Evolutionary conservation across 2,113 vertebrate species (phyloP).

Genomic region (Eonycteris spelaea): DNA sequence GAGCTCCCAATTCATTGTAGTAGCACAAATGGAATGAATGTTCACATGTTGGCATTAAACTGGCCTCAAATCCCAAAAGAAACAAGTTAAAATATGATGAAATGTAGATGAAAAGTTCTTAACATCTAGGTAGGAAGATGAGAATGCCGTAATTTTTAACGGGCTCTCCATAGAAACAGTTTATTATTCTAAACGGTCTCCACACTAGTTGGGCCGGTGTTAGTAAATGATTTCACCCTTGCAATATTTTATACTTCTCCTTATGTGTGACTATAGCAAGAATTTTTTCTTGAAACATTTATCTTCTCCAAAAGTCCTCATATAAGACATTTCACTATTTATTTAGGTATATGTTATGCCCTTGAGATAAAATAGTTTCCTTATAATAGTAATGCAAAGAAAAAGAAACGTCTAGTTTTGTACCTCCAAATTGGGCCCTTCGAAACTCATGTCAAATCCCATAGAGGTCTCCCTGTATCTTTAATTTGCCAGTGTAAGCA

Average conservation of each 20-base stretch:
- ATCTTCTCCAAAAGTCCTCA: background rate
- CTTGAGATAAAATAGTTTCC: background rate
- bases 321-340: background rate
- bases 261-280: background rate
- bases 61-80: background rate
- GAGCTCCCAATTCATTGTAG: background rate
- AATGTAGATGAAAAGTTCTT: background rate
- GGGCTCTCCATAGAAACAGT: background rate
- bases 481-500: background rate
- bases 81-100: background rate
- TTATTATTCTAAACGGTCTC: constrained; percentile 9
- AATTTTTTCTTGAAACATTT: background rate
- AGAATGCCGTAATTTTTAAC: background rate
- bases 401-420: background rate
- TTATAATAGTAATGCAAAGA: background rate
- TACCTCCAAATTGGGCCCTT: background rate
- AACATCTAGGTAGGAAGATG: background rate
- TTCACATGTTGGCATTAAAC: background rate
- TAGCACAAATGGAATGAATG: background rate
- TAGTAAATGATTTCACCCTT: constrained; percentile 19
- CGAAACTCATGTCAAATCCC: background rate
- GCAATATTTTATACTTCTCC: background rate
- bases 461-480: background rate
- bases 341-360: background rate
- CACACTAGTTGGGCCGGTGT: background rate